phyloP scores from a whole-genome alignment of 2,797 vertebrate species.

The Pristis pectinata region DNA sequence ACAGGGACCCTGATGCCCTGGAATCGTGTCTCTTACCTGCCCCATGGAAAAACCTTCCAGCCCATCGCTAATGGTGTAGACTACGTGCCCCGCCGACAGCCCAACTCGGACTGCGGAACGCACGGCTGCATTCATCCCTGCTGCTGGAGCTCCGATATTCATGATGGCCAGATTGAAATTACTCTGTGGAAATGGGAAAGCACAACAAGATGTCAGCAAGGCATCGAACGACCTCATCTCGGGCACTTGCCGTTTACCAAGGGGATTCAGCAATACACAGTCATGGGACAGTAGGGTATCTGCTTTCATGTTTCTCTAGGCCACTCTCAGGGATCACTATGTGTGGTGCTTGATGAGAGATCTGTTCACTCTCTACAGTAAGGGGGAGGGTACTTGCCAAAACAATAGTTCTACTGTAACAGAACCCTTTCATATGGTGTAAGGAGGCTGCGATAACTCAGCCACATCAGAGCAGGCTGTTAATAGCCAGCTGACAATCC shows the following conservation, averaged over 20 bases:
- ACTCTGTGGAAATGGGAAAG: conserved; percentile 55
- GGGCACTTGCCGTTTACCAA: background rate
- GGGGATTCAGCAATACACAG: background rate
- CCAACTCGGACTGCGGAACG: conserved; percentile 76
- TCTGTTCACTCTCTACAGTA: background rate
- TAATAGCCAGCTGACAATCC: too few species aligned
- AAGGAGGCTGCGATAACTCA: background rate
- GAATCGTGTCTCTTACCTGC: conserved; percentile 55
- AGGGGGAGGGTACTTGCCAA: background rate
- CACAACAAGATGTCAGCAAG: background rate
- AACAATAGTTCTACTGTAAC: background rate
- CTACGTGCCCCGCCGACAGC: conserved; percentile 72
- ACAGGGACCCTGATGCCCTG: rapidly evolving
- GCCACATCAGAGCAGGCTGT: too few species aligned
- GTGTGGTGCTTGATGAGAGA: background rate
- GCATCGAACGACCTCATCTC: background rate
- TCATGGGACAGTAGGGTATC: background rate
- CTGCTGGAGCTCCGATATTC: conserved; percentile 85
- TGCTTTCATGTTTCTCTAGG: background rate
- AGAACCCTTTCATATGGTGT: background rate
- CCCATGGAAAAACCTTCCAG: conserved; percentile 81
- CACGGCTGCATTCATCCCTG: conserved; percentile 86
- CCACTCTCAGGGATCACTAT: background rate
- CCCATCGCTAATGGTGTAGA: conserved; percentile 77
- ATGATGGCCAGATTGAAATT: conserved; percentile 78